Evolutionary conservation across 1,140 invertebrate species (phyloP), one percentile per base, ranked within the genome.

Genomic region (Panulirus ornatus): DNA sequence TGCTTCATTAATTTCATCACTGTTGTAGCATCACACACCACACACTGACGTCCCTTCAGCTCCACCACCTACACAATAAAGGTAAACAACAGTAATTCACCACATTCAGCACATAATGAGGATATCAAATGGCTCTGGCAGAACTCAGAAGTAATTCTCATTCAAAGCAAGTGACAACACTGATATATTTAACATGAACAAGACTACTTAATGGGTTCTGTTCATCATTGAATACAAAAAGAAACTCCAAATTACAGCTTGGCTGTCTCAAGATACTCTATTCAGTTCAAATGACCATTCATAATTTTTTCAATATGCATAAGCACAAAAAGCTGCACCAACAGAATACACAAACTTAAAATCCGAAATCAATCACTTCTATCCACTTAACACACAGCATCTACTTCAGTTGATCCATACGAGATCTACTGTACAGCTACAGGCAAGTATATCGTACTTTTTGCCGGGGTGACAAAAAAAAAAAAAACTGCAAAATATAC

Each of bases 21-120:
- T 47, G 84, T 54, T 38, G 84, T 38, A 38, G 84, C 84, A 76
- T 86, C 84, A 54, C 84, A 86, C 22, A 73, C 84, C 0, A 54
- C 36, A 14, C 84, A 70, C 19, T 86, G 66, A 1, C 71, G 40
- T 16, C 34, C 44, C 51, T 34, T 86, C 44, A 86, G 71, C 51
- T 86, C 84, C 42, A 86, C 47, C 22, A 86, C 84, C 84, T 86
- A 30, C 22, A 42, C 58, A 19, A 36, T 19, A 85, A 47, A 73
- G 3, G 14, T 2, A 19, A 22, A 38, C 40, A 38, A 40, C 8
- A 78, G 36, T 34, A 42, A 38, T 78, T 2, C 19, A 27, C 16
- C 9, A 9, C 19, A 5, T 36, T 34, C n/a, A 76, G 0, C 38
- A 34, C 11, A 40, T 34, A 22, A 38, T 38, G n/a, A 70, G 9